Percentiles rank a stretch among this genome's conserved stretches.
phyloP scores from a whole-genome alignment of 2,888 invertebrate species.

The Camptogramma bilineatum region DNA sequence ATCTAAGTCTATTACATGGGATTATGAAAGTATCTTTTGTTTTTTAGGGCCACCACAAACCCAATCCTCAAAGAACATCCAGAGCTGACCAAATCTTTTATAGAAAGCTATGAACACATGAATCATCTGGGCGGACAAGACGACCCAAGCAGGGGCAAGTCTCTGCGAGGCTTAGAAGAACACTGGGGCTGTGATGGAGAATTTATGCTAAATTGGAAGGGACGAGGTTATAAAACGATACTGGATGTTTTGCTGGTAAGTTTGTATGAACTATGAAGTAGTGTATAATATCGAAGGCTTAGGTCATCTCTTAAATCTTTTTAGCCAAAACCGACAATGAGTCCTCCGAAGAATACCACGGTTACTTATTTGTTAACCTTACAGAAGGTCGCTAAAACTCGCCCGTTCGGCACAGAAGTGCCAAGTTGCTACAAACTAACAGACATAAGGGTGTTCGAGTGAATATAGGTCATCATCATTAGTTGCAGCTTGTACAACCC shows the following conservation, averaged over 20 bases:
- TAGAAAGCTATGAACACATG: constrained; percentile 88
- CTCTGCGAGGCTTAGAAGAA: constrained; percentile 86
- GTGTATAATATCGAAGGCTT: too few species aligned
- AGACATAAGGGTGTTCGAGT: too few species aligned
- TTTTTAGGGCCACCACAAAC: constrained; percentile 62
- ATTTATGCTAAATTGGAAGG: constrained; percentile 89
- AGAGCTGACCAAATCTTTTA: constrained; percentile 63
- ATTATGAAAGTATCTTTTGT: too few species aligned
- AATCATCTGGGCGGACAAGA: constrained; percentile 87
- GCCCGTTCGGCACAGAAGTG: too few species aligned
- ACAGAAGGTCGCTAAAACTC: too few species aligned
- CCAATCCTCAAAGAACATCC: constrained; percentile 15
- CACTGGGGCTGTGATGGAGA: constrained; percentile 90
- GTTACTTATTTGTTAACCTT: too few species aligned
- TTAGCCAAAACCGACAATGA: background rate
- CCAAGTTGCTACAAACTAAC: too few species aligned
- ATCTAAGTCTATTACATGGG: too few species aligned
- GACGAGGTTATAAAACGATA: constrained; percentile 88
- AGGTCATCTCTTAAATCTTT: background rate
- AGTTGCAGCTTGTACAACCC: too few species aligned
- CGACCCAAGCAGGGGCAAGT: constrained; percentile 78
- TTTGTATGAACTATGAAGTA: too few species aligned
- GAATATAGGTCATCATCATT: too few species aligned
- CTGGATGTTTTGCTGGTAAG: constrained; percentile 89
- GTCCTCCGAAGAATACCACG: too few species aligned